These are phyloP conservation scores for Oligia fasciuncula DNA, from an alignment of 2,888 invertebrate species.

Conservation along the genomic window DNA sequence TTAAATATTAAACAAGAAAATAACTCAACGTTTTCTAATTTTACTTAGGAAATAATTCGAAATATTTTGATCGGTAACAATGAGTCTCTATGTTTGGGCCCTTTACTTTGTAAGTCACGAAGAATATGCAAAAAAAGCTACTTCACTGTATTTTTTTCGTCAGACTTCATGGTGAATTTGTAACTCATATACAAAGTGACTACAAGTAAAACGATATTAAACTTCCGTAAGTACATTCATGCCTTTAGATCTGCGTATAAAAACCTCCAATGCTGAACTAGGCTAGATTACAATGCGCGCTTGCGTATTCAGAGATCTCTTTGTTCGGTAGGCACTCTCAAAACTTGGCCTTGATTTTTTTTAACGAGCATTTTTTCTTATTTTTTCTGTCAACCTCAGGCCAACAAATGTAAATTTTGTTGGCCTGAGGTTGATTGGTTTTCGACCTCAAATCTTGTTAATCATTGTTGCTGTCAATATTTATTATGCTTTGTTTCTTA, in stretches of 20 bases:
- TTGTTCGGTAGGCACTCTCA: constrained; percentile 54
- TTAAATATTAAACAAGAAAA: constrained; percentile 46
- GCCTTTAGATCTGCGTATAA: constrained; percentile 42
- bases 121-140: constrained; percentile 19
- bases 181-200: constrained; percentile 30
- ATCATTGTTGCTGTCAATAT: constrained; percentile 38
- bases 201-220: constrained; percentile 35
- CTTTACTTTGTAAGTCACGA: constrained; percentile 32
- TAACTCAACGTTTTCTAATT: constrained; percentile 19
- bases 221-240: constrained; percentile 39
- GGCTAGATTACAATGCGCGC: constrained; percentile 48
- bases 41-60: constrained; percentile 2
- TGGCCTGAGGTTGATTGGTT: constrained; percentile 49
- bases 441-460: constrained; percentile 31
- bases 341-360: constrained; percentile 68
- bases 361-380: constrained; percentile 45
- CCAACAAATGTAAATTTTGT: constrained; percentile 51
- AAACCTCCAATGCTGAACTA: constrained; percentile 44
- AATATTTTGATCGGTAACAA: constrained; percentile 3
- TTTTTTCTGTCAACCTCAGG: no score
- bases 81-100: not conserved
- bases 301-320: constrained; percentile 61
- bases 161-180: constrained; percentile 19
- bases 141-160: not conserved
- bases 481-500: constrained; percentile 24